phyloP scores from a whole-genome alignment of 2,113 vertebrate genomes.

The Chamaea fasciata region DNA sequence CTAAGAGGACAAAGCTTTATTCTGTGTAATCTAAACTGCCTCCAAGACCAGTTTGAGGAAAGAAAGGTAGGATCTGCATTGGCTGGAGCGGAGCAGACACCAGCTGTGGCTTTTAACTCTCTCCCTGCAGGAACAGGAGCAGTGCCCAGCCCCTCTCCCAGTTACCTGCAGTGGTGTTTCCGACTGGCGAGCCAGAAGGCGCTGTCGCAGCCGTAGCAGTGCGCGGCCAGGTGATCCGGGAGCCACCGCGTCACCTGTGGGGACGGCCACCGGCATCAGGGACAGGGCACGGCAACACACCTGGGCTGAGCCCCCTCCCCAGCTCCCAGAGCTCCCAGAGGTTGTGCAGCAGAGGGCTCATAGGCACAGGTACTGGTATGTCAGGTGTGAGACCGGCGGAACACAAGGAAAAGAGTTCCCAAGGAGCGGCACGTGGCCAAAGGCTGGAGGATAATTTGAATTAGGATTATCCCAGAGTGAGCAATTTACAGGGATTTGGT shows the following conservation, averaged over 20 bases:
- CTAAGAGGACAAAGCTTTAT: not conserved
- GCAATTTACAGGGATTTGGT: constrained; percentile 61
- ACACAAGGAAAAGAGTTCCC: not conserved
- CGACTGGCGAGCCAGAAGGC: constrained; percentile 93
- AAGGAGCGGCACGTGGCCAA: not conserved
- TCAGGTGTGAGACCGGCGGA: not conserved
- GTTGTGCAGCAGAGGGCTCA: constrained; percentile 23
- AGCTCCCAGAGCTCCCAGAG: not conserved
- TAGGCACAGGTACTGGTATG: constrained; percentile 15
- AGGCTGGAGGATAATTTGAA: not conserved
- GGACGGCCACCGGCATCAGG: not conserved
- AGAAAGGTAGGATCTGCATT: not conserved
- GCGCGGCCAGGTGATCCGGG: constrained; percentile 92
- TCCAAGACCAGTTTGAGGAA: not conserved
- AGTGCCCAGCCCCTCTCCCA: fast-evolving
- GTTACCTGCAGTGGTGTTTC: constrained; percentile 96
- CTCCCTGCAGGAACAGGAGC: not conserved
- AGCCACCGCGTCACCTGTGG: constrained; percentile 95
- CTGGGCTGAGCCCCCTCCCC: not conserved
- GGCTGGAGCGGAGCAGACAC: not conserved
- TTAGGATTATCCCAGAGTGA: not conserved
- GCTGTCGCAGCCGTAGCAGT: constrained; percentile 95
- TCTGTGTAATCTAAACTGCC: not conserved
- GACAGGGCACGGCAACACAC: not conserved
- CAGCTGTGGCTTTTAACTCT: fast-evolving